A percentile compares a stretch with the other conserved stretches of the same genome.
Conservation (phyloP, 1,140 invertebrate species). For the Achatina immaculata region DNA sequence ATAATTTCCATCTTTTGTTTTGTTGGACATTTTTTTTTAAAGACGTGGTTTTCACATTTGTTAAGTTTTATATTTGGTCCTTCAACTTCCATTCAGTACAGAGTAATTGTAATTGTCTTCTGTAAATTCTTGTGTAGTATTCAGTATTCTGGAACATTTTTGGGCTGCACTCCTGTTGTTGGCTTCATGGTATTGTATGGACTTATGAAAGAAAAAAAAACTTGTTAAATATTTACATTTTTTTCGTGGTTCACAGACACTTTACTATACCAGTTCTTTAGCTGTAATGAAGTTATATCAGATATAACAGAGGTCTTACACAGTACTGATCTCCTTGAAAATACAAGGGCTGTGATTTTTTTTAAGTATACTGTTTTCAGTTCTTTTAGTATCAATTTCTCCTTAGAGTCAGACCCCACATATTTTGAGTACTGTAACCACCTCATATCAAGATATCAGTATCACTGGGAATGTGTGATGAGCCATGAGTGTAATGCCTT, state of each 20-base stretch:
- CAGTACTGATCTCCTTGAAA: conserved; percentile 36
- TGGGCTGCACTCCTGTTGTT: conserved; percentile 8
- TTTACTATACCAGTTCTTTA: conserved; percentile 21
- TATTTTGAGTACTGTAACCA: neutral
- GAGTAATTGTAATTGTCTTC: conserved; percentile 7
- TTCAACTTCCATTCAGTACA: conserved; percentile 9
- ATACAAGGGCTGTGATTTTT: conserved; percentile 39
- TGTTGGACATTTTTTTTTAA: neutral
- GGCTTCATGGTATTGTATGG: conserved; percentile 27
- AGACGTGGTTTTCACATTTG: neutral
- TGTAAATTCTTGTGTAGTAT: conserved; percentile 20
- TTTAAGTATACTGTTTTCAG: neutral
- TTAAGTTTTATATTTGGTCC: conserved; percentile 19
- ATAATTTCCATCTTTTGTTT: neutral
- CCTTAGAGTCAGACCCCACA: neutral
- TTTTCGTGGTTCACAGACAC: conserved; percentile 16
- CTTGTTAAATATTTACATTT: neutral
- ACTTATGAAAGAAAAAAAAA: conserved; percentile 14
- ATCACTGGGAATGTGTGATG: too few species aligned
- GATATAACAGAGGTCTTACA: conserved; percentile 25
- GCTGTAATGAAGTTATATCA: conserved; percentile 35
- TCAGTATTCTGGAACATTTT: conserved; percentile 36
- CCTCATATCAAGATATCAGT: neutral
- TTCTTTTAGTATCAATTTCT: neutral
- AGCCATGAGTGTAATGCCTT: too few species aligned